These are phyloP conservation scores for Phalanger gymnotis DNA, from an alignment of 2,797 vertebrate genomes.

Conservation along the genomic window DNA sequence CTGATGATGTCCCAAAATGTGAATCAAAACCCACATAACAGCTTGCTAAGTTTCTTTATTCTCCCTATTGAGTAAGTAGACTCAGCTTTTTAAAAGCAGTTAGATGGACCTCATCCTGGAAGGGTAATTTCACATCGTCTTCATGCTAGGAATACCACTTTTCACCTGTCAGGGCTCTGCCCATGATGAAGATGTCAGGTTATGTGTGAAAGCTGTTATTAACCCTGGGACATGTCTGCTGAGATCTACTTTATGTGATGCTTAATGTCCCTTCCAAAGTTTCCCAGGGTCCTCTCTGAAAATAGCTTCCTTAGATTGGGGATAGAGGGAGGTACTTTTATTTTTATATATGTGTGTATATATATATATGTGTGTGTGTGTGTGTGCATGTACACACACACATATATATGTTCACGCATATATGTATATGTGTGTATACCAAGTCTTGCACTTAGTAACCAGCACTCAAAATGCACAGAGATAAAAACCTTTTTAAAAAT, in stretches of 20 bases:
- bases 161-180: neutral
- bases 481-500: slow-evolving; percentile 8
- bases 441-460: neutral
- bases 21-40: neutral
- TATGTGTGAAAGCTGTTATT: slow-evolving; percentile 36
- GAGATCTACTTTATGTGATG: neutral
- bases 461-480: neutral
- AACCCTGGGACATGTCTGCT: slow-evolving; percentile 1
- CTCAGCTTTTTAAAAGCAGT: neutral
- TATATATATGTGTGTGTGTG: too few relatives aligned
- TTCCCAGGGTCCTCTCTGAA: neutral
- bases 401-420: neutral
- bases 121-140: neutral
- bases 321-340: neutral
- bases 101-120: neutral
- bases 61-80: neutral
- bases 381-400: neutral
- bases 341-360: neutral
- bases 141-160: neutral
- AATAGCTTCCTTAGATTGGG: neutral
- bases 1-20: slow-evolving; percentile 37
- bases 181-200: slow-evolving; percentile 23
- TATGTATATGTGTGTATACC: neutral
- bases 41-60: slow-evolving; percentile 13
- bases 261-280: neutral